A percentile compares a stretch with the other conserved stretches of the same genome.
Evolutionary conservation across 2,888 invertebrate genomes (phyloP).

Genomic region (Crossocerus cetratus): DNA sequence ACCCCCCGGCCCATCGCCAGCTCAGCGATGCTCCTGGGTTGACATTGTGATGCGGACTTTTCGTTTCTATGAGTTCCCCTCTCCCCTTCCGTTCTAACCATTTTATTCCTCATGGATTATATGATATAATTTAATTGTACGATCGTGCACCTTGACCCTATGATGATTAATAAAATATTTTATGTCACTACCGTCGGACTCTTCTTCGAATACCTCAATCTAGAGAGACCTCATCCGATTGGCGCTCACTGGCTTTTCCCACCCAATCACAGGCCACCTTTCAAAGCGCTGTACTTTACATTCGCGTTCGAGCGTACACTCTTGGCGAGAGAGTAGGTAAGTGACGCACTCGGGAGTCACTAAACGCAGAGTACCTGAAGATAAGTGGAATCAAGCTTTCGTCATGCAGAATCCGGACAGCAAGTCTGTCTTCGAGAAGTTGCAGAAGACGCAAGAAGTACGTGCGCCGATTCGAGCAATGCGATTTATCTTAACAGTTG

Average conservation of each 20-base stretch:
- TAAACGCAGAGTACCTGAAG: background rate
- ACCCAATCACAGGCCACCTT: too few species aligned
- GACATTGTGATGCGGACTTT: conserved; percentile 30
- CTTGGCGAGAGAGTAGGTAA: too few species aligned
- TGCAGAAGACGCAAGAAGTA: conserved; percentile 27
- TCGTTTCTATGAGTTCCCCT: conserved; percentile 17
- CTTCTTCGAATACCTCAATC: too few species aligned
- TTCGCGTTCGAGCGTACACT: too few species aligned
- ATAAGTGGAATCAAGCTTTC: background rate
- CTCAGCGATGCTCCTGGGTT: too few species aligned
- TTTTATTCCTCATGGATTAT: conserved; percentile 28
- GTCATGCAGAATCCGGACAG: conserved; percentile 22
- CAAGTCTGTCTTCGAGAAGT: conserved; percentile 23
- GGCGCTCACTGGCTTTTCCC: too few species aligned
- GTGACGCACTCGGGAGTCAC: too few species aligned
- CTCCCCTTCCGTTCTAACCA: conserved; percentile 28
- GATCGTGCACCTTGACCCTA: conserved; percentile 56
- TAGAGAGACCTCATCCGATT: too few species aligned
- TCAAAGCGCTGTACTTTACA: too few species aligned
- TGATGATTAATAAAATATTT: conserved; percentile 59
- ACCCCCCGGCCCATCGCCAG: background rate
- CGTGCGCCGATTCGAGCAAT: background rate
- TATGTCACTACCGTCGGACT: conserved; percentile 47
- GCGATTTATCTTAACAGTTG: too few species aligned
- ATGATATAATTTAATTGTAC: conserved; percentile 46